These are phyloP conservation scores for Pristionchus exspectatus DNA, from an alignment of 2,888 invertebrate species.

Conservation along the genomic window DNA sequence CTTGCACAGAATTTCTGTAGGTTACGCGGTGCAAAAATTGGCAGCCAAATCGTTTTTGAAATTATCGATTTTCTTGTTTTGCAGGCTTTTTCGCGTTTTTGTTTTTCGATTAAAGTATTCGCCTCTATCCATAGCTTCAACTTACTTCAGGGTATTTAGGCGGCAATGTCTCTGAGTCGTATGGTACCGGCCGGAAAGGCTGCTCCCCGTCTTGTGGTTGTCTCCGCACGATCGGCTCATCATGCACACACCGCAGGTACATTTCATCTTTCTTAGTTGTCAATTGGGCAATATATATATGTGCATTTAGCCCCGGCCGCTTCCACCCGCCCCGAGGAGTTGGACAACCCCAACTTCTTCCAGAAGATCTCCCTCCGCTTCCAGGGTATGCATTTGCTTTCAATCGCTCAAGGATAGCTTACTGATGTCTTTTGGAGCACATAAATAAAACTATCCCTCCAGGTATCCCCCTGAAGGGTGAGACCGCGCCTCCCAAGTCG, in stretches of 20 bases:
- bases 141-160: slow-evolving; percentile 58
- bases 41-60: background rate
- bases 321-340: slow-evolving; percentile 59
- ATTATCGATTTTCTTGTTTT: slow-evolving; percentile 33
- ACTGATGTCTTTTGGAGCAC: background rate
- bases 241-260: slow-evolving; percentile 60
- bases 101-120: background rate
- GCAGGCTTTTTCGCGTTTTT: background rate
- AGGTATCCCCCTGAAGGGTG: slow-evolving; percentile 74
- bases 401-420: background rate
- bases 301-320: slow-evolving; percentile 57
- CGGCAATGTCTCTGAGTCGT: slow-evolving; percentile 69
- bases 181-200: slow-evolving; percentile 67
- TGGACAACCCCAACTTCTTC: slow-evolving; percentile 74
- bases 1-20: background rate
- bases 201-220: slow-evolving; percentile 66
- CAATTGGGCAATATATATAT: background rate
- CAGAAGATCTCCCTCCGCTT: slow-evolving; percentile 75
- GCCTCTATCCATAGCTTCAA: background rate
- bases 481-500: slow-evolving; percentile 70
- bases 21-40: background rate
- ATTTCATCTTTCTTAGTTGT: background rate
- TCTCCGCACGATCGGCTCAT: slow-evolving; percentile 64
- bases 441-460: background rate
- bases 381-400: slow-evolving; percentile 63